Evolutionary conservation across 2,888 invertebrate species (phyloP).

Genomic region (Drosophila atroscutellata): DNA sequence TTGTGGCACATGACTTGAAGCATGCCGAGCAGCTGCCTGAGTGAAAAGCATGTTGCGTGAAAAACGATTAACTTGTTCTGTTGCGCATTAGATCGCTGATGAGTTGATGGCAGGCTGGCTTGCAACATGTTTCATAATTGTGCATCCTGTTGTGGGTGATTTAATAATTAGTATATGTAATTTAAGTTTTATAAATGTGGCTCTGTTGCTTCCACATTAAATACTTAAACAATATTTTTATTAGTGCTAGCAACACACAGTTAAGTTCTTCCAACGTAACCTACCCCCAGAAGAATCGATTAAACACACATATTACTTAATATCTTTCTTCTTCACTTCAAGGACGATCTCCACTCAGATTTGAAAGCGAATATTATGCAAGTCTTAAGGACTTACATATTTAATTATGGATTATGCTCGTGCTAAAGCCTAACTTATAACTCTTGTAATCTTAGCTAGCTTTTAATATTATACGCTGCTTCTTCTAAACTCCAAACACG

Average conservation of each 20-base stretch:
- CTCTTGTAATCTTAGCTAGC: background rate
- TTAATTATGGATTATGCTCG: constrained; percentile 4
- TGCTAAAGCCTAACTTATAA: background rate
- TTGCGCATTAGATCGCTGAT: constrained; percentile 15
- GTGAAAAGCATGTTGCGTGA: constrained; percentile 57
- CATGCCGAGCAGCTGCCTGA: constrained; percentile 61
- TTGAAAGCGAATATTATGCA: background rate
- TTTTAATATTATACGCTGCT: constrained; percentile 13
- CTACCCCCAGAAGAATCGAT: background rate
- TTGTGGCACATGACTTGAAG: constrained; percentile 20
- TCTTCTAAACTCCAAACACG: constrained; percentile 7
- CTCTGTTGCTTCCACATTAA: background rate
- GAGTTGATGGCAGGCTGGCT: background rate
- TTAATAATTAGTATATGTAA: background rate
- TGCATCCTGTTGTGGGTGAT: background rate
- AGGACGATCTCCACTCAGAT: background rate
- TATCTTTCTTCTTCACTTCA: background rate
- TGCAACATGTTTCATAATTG: constrained; percentile 13
- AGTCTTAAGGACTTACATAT: background rate
- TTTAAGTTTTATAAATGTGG: background rate
- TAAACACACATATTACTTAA: background rate
- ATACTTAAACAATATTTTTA: background rate
- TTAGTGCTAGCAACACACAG: background rate
- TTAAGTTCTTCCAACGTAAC: background rate
- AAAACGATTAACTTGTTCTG: constrained; percentile 68